Percentiles rank a stretch among this genome's conserved stretches.
These are phyloP conservation scores for Gadopsis bispinosus DNA, from an alignment of 2,797 vertebrate genomes.

Conservation along the genomic window DNA sequence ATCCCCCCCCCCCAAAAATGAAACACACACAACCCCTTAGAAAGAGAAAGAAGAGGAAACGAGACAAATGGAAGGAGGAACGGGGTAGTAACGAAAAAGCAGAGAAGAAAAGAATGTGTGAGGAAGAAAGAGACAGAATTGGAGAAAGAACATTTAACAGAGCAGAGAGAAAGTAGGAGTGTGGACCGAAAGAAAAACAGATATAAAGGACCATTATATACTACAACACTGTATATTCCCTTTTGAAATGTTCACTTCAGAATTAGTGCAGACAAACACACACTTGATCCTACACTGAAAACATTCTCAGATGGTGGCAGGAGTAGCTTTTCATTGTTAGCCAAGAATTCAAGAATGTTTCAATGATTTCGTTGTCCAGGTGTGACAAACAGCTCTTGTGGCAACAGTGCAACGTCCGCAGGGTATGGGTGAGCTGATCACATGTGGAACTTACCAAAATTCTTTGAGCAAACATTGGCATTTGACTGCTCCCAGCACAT, in stretches of 20 bases:
- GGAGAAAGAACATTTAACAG: neutral
- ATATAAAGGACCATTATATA: neutral
- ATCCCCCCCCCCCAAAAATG: conserved; percentile 66
- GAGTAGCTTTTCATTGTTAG: neutral
- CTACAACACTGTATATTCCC: neutral
- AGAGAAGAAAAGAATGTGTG: neutral
- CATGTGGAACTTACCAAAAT: no score
- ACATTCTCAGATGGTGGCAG: neutral
- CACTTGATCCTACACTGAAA: neutral
- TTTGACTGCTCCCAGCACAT: neutral
- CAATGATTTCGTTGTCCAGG: neutral
- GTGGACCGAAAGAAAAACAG: neutral
- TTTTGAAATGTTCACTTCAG: no score
- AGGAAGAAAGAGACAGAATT: neutral
- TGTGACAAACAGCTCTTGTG: neutral
- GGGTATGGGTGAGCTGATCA: neutral
- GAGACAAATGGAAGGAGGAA: conserved; percentile 8
- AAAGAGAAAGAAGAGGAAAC: conserved; percentile 31
- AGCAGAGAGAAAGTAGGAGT: neutral
- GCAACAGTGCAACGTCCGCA: neutral
- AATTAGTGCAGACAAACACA: neutral
- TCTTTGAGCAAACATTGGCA: neutral
- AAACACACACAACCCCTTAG: conserved; percentile 51
- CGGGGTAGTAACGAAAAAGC: conserved; percentile 9
- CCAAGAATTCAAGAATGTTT: neutral